A percentile compares a stretch with the other conserved stretches of the same genome.
phyloP scores from a whole-genome alignment of 2,888 invertebrate genomes.

The Pocota personata region DNA sequence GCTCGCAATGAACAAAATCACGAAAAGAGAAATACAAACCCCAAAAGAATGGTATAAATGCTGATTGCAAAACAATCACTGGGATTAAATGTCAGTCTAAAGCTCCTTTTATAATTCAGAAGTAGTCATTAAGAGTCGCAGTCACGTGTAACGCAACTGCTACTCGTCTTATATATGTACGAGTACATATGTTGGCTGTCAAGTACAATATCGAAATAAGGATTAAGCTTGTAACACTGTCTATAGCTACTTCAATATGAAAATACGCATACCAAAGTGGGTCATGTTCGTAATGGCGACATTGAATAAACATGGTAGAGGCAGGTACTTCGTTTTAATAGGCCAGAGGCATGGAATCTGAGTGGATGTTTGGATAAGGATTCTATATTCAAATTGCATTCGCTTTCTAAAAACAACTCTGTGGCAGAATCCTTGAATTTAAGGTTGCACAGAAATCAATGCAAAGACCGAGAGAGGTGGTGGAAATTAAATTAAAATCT shows the following conservation, averaged over 20 bases:
- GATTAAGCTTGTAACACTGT: not conserved
- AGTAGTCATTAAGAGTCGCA: not conserved
- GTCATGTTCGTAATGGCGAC: constrained; percentile 21
- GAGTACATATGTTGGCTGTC: not conserved
- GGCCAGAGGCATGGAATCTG: not conserved
- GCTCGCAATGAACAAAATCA: not conserved
- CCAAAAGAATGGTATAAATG: not conserved
- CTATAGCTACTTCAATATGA: not conserved
- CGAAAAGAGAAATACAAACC: not conserved
- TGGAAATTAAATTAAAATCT: constrained; percentile 41
- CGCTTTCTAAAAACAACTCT: constrained; percentile 13
- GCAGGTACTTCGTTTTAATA: constrained; percentile 19
- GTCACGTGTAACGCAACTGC: not conserved
- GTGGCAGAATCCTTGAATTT: constrained; percentile 20
- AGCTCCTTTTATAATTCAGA: not conserved
- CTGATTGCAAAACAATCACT: not conserved
- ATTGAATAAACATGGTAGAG: constrained; percentile 40
- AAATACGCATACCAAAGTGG: not conserved
- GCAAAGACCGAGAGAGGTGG: constrained; percentile 3
- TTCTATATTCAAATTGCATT: constrained; percentile 28
- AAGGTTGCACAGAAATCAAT: constrained; percentile 40
- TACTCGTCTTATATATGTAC: not conserved
- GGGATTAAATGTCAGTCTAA: constrained; percentile 4
- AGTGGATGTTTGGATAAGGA: not conserved
- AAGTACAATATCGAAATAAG: not conserved